These are phyloP conservation scores for Neoscelio sp. DNA, from an alignment of 2,888 invertebrate genomes.

Conservation along the genomic window DNA sequence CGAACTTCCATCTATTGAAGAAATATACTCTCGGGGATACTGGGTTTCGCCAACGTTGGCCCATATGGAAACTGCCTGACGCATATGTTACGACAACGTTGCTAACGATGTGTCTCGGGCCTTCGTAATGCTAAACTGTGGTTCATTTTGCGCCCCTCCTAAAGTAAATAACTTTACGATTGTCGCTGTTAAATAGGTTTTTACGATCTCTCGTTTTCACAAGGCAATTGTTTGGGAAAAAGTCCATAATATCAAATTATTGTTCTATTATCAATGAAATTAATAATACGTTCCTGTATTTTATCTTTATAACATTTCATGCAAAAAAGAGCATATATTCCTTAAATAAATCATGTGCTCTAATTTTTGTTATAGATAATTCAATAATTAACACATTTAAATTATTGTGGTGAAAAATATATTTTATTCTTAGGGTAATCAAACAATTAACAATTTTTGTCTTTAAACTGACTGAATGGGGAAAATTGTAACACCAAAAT, in stretches of 20 bases:
- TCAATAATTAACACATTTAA: too few relatives aligned
- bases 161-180: conserved; percentile 81
- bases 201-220: conserved; percentile 69
- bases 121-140: conserved; percentile 81
- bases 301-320: too few relatives aligned
- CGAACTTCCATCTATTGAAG: conserved; percentile 73
- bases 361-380: too few relatives aligned
- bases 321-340: too few relatives aligned
- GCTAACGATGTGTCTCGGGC: conserved; percentile 82
- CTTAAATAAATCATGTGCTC: too few relatives aligned
- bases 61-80: conserved; percentile 83
- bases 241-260: not conserved
- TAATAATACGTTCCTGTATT: too few relatives aligned
- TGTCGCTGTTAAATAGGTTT: conserved; percentile 79
- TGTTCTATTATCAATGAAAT: not conserved
- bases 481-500: too few relatives aligned
- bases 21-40: conserved; percentile 61
- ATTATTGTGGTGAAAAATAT: too few relatives aligned
- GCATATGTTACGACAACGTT: conserved; percentile 83
- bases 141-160: conserved; percentile 79
- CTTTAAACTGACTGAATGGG: too few relatives aligned
- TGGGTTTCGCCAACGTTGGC: conserved; percentile 73
- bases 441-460: too few relatives aligned
- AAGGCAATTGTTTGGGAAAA: conserved; percentile 53
- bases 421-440: too few relatives aligned